phyloP scores from a whole-genome alignment of 2,797 vertebrate genomes.

The Tenualosa thibaudeaui region DNA sequence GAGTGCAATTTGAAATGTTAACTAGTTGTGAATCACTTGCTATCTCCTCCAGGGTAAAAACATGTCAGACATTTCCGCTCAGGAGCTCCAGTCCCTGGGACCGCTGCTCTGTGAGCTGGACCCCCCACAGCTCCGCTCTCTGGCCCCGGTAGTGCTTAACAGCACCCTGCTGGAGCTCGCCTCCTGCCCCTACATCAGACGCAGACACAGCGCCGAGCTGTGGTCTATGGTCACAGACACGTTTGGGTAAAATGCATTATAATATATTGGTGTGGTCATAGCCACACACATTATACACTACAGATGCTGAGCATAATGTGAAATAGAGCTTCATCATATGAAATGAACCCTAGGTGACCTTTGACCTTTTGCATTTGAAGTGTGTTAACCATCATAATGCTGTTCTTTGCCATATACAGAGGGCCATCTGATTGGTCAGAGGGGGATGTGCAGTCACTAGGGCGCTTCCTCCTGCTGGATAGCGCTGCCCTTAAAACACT shows the following conservation, averaged over 20 bases:
- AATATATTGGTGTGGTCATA: no score
- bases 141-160: conserved; percentile 55
- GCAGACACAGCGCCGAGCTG: conserved; percentile 48
- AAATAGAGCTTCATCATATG: no score
- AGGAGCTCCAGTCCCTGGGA: conserved; percentile 60
- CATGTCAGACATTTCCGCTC: conserved; percentile 53
- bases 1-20: not conserved
- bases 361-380: conserved; percentile 3
- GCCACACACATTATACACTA: not conserved
- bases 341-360: not conserved
- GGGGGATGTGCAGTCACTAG: conserved; percentile 59
- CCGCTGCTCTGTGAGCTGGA: conserved; percentile 66
- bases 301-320: no score
- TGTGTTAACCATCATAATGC: not conserved
- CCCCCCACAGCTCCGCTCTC: conserved; percentile 52
- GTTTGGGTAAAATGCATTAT: conserved; percentile 63
- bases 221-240: conserved; percentile 57
- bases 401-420: conserved; percentile 51
- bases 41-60: conserved; percentile 58
- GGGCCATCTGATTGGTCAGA: conserved; percentile 62
- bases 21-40: not conserved
- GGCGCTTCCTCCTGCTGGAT: conserved; percentile 63
- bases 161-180: conserved; percentile 59
- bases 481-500: conserved; percentile 52
- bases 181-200: conserved; percentile 63